These are phyloP conservation scores for Corythornis cristatus DNA, from an alignment of 2,113 vertebrate genomes.

Conservation along the genomic window DNA sequence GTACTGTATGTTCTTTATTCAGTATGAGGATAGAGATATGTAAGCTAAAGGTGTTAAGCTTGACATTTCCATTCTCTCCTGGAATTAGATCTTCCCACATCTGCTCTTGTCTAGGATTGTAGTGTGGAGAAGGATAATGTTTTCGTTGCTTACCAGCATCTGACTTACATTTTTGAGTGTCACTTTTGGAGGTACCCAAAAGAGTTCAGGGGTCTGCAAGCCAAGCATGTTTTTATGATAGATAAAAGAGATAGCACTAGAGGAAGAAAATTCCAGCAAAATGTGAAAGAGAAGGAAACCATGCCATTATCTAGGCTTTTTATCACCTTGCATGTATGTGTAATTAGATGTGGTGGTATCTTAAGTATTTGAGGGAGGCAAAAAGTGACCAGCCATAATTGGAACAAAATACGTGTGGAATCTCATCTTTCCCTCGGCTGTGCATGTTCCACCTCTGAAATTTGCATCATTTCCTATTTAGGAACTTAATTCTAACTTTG, in stretches of 20 bases:
- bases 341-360: not conserved
- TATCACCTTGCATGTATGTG: not conserved
- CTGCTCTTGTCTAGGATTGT: not conserved
- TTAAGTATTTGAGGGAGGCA: not conserved
- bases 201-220: not conserved
- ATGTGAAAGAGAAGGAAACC: not conserved
- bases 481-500: not conserved
- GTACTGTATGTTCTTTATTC: not conserved
- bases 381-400: not conserved
- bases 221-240: not conserved
- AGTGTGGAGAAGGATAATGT: not conserved
- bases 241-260: not conserved
- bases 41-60: not conserved
- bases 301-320: not conserved
- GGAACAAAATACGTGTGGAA: constrained; percentile 20
- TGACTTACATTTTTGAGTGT: not conserved
- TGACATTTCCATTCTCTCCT: not conserved
- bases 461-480: not conserved
- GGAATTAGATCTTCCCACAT: not conserved
- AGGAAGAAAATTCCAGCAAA: not conserved
- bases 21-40: not conserved
- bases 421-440: not conserved
- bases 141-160: not conserved
- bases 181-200: not conserved
- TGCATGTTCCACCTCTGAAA: not conserved